Conservation (phyloP, 1,140 invertebrate species). For the Drosophila orosa region DNA sequence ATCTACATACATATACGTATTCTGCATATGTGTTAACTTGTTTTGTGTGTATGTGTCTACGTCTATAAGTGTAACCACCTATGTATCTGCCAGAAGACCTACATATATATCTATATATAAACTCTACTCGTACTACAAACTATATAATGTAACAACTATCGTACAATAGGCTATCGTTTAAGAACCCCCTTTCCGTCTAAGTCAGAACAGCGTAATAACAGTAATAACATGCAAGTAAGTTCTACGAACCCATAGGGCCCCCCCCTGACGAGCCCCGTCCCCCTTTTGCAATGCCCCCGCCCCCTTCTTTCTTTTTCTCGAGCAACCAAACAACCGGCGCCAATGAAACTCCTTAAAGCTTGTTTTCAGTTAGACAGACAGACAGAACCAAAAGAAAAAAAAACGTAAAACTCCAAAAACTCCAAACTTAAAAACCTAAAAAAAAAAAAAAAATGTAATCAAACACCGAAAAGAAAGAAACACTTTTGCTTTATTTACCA, state of each 20-base stretch:
- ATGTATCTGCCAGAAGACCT: conserved; percentile 43
- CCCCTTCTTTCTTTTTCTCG: conserved; percentile 3
- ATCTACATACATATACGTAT: conserved; percentile 25
- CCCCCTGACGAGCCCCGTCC: not conserved
- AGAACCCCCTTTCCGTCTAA: conserved; percentile 38
- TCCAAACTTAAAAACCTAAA: not conserved
- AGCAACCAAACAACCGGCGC: conserved; percentile 28
- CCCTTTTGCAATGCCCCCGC: not conserved
- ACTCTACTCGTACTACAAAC: conserved; percentile 38
- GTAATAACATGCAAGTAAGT: conserved; percentile 45
- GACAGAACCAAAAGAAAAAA: conserved; percentile 25
- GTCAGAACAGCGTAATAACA: conserved; percentile 25
- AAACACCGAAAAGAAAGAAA: conserved; percentile 28
- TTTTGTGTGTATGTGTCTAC: conserved; percentile 55
- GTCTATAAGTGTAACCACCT: conserved; percentile 48
- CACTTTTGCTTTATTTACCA: conserved; percentile 44
- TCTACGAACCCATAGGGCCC: conserved; percentile 34
- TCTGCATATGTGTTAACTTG: conserved; percentile 51
- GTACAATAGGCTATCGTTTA: conserved; percentile 48
- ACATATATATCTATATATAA: conserved; percentile 36
- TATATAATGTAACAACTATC: conserved; percentile 43
- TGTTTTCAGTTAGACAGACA: conserved; percentile 52
- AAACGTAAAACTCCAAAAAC: conserved; percentile 1
- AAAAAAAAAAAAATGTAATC: conserved; percentile 8
- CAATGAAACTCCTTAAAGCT: conserved; percentile 25